Conservation (phyloP, 2,113 vertebrate genomes). For the Garra rufa region DNA sequence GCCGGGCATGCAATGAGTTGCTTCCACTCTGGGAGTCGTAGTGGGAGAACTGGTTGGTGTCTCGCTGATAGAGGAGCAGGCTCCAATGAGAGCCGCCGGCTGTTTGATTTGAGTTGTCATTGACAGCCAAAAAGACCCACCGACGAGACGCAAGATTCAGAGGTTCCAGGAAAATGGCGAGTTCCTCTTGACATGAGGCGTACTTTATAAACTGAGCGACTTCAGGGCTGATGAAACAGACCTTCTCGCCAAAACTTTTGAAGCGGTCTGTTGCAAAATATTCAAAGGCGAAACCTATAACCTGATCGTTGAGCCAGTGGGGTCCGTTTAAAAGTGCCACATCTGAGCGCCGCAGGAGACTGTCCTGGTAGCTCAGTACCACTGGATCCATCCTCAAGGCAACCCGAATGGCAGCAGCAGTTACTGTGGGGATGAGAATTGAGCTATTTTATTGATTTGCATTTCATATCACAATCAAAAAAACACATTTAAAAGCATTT, state of each 20-base stretch:
- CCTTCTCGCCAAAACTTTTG: conserved; percentile 72
- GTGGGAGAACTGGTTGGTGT: conserved; percentile 84
- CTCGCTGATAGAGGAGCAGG: conserved; percentile 87
- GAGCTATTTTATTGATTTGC: background rate
- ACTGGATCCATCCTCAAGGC: conserved; percentile 87
- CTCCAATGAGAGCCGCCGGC: conserved; percentile 98
- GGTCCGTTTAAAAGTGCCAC: conserved; percentile 89
- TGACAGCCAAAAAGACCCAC: conserved; percentile 91
- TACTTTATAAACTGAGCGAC: conserved; percentile 98
- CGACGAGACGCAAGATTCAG: conserved; percentile 81
- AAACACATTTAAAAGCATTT: too few species aligned
- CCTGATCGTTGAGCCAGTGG: conserved; percentile 93
- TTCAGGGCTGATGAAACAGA: conserved; percentile 91
- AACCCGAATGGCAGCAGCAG: background rate
- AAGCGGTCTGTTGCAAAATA: conserved; percentile 86
- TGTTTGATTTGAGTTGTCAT: conserved; percentile 89
- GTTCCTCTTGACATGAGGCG: conserved; percentile 82
- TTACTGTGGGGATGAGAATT: background rate
- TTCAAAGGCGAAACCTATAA: conserved; percentile 96
- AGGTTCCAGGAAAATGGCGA: conserved; percentile 89
- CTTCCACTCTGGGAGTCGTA: conserved; percentile 91
- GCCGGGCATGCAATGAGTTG: conserved; percentile 86
- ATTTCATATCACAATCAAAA: background rate
- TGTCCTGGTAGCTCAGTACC: conserved; percentile 95
- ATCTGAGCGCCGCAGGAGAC: conserved; percentile 89